phyloP scores from a whole-genome alignment of 35 echinoderm and acorn worm species.

The Strongylocentrotus purpuratus region DNA sequence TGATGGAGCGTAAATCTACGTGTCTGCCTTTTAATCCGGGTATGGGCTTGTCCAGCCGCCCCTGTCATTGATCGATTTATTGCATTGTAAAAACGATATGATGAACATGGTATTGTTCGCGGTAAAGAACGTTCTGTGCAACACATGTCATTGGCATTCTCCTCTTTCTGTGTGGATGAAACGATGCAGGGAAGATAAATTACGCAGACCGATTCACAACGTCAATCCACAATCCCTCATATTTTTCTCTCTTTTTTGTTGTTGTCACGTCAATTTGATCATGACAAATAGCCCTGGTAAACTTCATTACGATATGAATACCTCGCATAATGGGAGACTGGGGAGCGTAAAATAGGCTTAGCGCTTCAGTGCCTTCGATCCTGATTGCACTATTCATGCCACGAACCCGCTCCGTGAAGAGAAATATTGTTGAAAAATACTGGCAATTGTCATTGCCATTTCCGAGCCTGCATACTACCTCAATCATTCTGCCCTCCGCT shows the following conservation, averaged over 20 bases:
- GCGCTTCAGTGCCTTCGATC: neutral
- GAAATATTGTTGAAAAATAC: conserved; percentile 3
- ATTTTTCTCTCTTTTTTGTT: conserved; percentile 22
- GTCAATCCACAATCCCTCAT: conserved; percentile 21
- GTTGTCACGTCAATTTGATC: conserved; percentile 22
- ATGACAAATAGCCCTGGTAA: conserved; percentile 34
- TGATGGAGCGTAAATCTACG: conserved; percentile 20
- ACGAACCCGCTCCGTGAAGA: neutral
- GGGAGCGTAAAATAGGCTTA: conserved; percentile 31
- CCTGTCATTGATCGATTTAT: conserved; percentile 32
- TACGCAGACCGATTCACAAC: neutral
- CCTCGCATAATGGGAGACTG: neutral
- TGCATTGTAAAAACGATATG: neutral
- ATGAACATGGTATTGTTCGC: neutral
- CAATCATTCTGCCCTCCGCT: neutral
- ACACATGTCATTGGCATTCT: neutral
- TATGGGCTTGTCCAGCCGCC: too few species aligned
- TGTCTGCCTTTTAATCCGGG: neutral
- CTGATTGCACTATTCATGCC: neutral
- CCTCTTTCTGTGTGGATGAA: neutral
- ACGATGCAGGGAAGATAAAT: neutral
- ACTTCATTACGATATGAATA: conserved; percentile 39
- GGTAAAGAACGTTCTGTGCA: neutral
- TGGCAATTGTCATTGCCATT: neutral
- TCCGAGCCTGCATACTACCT: neutral